A percentile compares a stretch with the other conserved stretches of the same genome.
phyloP scores from a whole-genome alignment of 2,888 invertebrate species.

The Orgyia antiqua region DNA sequence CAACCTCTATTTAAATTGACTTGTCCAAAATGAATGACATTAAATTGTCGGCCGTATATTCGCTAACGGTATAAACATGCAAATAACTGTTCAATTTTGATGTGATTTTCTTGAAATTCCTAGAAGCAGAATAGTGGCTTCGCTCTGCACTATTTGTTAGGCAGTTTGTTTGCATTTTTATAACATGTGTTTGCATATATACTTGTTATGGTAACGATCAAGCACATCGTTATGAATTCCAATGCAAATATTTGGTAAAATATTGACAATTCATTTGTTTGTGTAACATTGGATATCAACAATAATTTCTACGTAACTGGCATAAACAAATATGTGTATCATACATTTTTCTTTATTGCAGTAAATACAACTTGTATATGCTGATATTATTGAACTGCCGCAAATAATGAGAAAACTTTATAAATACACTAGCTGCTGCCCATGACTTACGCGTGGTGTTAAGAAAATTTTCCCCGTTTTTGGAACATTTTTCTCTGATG shows the following conservation, averaged over 20 bases:
- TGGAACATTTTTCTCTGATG: no score
- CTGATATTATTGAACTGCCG: no score
- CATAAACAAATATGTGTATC: neutral
- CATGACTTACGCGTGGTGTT: no score
- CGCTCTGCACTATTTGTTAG: neutral
- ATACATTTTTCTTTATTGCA: no score
- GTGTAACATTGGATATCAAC: no score
- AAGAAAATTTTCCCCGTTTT: no score
- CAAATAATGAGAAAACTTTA: no score
- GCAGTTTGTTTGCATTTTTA: constrained; percentile 2
- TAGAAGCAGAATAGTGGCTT: neutral
- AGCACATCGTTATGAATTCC: constrained; percentile 17
- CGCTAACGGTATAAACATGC: constrained; percentile 2
- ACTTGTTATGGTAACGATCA: constrained; percentile 11
- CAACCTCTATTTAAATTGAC: no score
- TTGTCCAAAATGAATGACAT: no score
- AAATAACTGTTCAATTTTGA: neutral
- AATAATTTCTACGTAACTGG: neutral
- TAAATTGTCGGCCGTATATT: neutral
- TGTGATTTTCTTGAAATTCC: constrained; percentile 1
- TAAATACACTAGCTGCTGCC: no score
- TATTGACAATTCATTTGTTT: constrained; percentile 24
- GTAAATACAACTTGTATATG: no score
- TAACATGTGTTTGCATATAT: constrained; percentile 8
- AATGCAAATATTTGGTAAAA: constrained; percentile 30